Evolutionary conservation across 2,888 invertebrate genomes (phyloP).

Genomic region (Venusia cambrica): DNA sequence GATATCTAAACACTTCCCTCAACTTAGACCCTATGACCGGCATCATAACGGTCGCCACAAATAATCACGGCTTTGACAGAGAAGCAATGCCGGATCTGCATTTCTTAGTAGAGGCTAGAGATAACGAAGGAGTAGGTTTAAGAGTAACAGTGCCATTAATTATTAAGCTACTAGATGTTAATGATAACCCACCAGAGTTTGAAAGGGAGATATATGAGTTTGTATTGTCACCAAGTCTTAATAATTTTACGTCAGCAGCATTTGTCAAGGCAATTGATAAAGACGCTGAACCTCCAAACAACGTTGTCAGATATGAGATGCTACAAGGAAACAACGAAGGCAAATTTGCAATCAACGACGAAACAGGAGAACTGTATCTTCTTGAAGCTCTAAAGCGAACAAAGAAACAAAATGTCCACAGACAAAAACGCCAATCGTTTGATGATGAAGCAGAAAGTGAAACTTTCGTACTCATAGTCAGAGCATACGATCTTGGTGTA

Average conservation of each 20-base stretch:
- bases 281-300: constrained; percentile 92
- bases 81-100: constrained; percentile 89
- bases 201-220: constrained; percentile 90
- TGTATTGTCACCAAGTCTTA: constrained; percentile 86
- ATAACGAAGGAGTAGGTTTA: constrained; percentile 91
- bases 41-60: constrained; percentile 88
- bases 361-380: constrained; percentile 86
- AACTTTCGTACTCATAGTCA: constrained; percentile 84
- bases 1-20: constrained; percentile 89
- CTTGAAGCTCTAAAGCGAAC: constrained; percentile 74
- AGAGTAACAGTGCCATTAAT: constrained; percentile 87
- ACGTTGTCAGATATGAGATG: constrained; percentile 91
- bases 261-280: constrained; percentile 91
- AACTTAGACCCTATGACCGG: constrained; percentile 89
- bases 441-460: constrained; percentile 67
- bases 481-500: constrained; percentile 92
- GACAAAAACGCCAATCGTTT: constrained; percentile 71
- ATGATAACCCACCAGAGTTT: constrained; percentile 93
- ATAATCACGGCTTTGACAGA: constrained; percentile 89
- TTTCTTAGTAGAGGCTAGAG: constrained; percentile 92
- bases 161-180: constrained; percentile 88
- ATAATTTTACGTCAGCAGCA: constrained; percentile 88
- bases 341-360: constrained; percentile 87
- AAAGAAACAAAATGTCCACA: constrained; percentile 59
- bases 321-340: constrained; percentile 88